Base-by-base conservation (phyloP, 2,888 invertebrate genomes). In the Anodontia alba region DNA sequence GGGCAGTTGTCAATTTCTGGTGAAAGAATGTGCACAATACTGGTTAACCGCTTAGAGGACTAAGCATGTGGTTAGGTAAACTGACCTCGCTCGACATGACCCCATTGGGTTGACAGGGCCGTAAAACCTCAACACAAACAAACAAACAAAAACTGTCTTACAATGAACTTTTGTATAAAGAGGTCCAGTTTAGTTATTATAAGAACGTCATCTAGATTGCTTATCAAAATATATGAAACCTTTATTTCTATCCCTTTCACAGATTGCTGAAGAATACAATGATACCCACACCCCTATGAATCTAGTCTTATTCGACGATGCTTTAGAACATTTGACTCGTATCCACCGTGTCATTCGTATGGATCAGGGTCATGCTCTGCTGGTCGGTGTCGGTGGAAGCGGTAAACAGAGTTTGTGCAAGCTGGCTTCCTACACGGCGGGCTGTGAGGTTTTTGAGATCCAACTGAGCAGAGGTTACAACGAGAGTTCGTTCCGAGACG, bases 251-350 rank as follows among this genome's bases (percentile, higher is more conserved):
- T n/a, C n/a, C n/a, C n/a, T 42, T 42, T 86, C 75, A 8, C 89
- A 97, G 97, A 97, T 98, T 84, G 94, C 98, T 62, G 97, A 97
- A 88, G 97, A 98, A 88, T 98, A 97, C 94, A 97, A 97, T 92
- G 98, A 98, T 88, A 96, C 96, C 33, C 95, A 96, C 71, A 91
- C 92, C 10, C 96, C 97, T 91, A 95, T 98, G 95, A 96, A 96
- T 33, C 95, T 98, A 86, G 98, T 98, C 0, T 95, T 98, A 33
- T 98, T 98, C 93, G 97, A 98, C 92, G 98, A 98, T 93, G 98
- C 98, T 57, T 95, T 98, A 72, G 98, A 98, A 92, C 98, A 99
- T 94, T 93, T 98, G 91, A 98, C 98, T 0, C 96, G 98, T 67
- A 96, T 98, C 17, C 98, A 98, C 90, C 96, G 98, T 31, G 96